Conservation (phyloP, 1,140 invertebrate genomes). For the Idris sp. region DNA sequence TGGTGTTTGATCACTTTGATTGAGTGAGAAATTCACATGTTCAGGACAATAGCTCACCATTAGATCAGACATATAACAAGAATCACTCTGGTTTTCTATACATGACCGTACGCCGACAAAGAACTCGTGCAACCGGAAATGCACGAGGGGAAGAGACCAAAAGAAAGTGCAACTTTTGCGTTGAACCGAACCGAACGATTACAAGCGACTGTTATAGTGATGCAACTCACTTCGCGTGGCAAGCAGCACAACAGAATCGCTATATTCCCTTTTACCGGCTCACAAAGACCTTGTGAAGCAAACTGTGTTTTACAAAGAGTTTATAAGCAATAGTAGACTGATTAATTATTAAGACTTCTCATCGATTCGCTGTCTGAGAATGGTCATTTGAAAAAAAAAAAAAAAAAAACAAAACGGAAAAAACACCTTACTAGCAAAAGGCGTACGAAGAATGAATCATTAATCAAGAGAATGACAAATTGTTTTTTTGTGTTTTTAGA, state of each 20-base stretch:
- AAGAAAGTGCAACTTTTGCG: slow-evolving; percentile 43
- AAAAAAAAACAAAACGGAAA: too few relatives aligned
- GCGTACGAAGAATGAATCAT: slow-evolving; percentile 12
- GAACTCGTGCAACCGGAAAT: slow-evolving; percentile 5
- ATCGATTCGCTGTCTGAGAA: slow-evolving; percentile 38
- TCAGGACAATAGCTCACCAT: too few relatives aligned
- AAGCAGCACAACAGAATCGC: slow-evolving; percentile 49
- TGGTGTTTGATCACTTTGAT: too few relatives aligned
- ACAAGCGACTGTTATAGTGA: slow-evolving; percentile 65
- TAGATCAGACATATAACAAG: too few relatives aligned
- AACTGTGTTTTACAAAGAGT: slow-evolving; percentile 20
- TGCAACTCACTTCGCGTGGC: slow-evolving; percentile 66
- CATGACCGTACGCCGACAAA: slow-evolving; percentile 8
- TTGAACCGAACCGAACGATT: slow-evolving; percentile 54
- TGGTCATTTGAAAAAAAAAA: too few relatives aligned
- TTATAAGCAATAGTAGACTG: not conserved
- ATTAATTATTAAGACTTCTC: slow-evolving; percentile 40
- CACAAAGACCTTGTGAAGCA: slow-evolving; percentile 61
- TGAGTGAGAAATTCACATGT: too few relatives aligned
- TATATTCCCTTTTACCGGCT: slow-evolving; percentile 62
- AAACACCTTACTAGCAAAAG: not conserved
- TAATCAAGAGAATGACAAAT: too few relatives aligned
- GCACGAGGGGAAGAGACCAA: slow-evolving; percentile 12
- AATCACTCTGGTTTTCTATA: too few relatives aligned
- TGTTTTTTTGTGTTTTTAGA: too few relatives aligned